Evolutionary conservation across 2,888 invertebrate genomes (phyloP).

Genomic region (Camptogramma bilineatum): DNA sequence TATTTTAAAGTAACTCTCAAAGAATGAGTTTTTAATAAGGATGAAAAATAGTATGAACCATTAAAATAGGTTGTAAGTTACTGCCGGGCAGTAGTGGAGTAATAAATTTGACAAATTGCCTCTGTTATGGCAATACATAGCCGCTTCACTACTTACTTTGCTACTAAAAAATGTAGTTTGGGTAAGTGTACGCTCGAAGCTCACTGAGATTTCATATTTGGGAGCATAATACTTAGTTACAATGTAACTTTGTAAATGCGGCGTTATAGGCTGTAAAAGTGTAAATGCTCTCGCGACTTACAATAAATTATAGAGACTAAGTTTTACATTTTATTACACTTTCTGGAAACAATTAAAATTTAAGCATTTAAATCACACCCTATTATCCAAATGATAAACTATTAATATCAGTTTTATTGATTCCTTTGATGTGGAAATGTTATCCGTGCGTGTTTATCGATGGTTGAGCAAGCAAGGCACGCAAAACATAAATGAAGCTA

Average conservation of each 20-base stretch:
- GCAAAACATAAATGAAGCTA: slow-evolving; percentile 4
- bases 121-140: slow-evolving; percentile 59
- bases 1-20: slow-evolving; percentile 20
- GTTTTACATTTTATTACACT: not conserved
- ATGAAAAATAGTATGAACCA: slow-evolving; percentile 50
- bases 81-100: slow-evolving; percentile 50
- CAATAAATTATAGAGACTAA: slow-evolving; percentile 22
- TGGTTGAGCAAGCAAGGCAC: slow-evolving; percentile 2
- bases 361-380: not conserved
- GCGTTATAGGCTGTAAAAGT: slow-evolving; percentile 32
- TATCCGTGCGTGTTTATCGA: not conserved
- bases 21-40: slow-evolving; percentile 48
- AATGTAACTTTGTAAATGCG: slow-evolving; percentile 31
- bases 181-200: slow-evolving; percentile 21
- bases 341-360: not conserved
- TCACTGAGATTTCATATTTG: slow-evolving; percentile 29
- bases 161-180: slow-evolving; percentile 49
- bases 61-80: slow-evolving; percentile 57
- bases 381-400: not conserved
- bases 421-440: not conserved
- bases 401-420: not conserved
- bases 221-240: slow-evolving; percentile 32
- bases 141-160: slow-evolving; percentile 57
- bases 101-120: slow-evolving; percentile 64
- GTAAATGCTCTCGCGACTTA: slow-evolving; percentile 19